A percentile compares a stretch with the other conserved stretches of the same genome.
These are phyloP conservation scores for Eleutherodactylus coqui DNA, from an alignment of 2,797 vertebrate species.

Conservation along the genomic window DNA sequence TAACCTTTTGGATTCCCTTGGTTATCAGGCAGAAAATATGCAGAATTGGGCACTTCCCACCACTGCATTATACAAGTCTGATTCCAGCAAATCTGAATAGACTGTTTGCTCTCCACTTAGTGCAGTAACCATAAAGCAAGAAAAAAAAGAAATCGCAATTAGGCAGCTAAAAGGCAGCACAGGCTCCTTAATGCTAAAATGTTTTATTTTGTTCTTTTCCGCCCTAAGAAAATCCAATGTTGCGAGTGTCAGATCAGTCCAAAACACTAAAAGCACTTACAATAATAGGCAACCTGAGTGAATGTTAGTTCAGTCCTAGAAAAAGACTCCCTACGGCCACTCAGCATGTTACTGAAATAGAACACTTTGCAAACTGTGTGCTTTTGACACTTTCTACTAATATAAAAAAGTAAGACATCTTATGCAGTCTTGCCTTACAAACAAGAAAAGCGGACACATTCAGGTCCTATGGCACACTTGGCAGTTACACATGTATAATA, in stretches of 20 bases:
- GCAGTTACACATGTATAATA: slow-evolving; percentile 33
- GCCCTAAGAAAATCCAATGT: not conserved
- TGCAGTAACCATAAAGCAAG: not conserved
- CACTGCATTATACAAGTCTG: not conserved
- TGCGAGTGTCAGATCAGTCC: not conserved
- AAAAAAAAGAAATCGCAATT: not conserved
- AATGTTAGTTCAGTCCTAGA: slow-evolving; percentile 28
- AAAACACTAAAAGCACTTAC: slow-evolving; percentile 21
- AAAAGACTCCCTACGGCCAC: slow-evolving; percentile 24
- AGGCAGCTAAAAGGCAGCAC: slow-evolving; percentile 14
- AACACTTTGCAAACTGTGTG: slow-evolving; percentile 18
- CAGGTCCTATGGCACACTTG: slow-evolving; percentile 4
- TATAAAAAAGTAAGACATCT: slow-evolving; percentile 1
- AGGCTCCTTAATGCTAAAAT: not conserved
- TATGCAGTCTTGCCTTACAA: slow-evolving; percentile 21
- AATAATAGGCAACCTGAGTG: slow-evolving; percentile 35
- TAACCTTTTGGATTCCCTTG: not conserved
- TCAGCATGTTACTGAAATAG: slow-evolving; percentile 26
- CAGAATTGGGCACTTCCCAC: not conserved
- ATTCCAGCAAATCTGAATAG: not conserved
- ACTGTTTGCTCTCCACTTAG: not conserved
- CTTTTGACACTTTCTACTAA: slow-evolving; percentile 33
- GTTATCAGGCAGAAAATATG: not conserved
- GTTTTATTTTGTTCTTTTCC: not conserved
- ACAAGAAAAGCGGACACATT: slow-evolving; percentile 20